phyloP scores from a whole-genome alignment of 1,140 invertebrate genomes.

The Vollenhovia emeryi region DNA sequence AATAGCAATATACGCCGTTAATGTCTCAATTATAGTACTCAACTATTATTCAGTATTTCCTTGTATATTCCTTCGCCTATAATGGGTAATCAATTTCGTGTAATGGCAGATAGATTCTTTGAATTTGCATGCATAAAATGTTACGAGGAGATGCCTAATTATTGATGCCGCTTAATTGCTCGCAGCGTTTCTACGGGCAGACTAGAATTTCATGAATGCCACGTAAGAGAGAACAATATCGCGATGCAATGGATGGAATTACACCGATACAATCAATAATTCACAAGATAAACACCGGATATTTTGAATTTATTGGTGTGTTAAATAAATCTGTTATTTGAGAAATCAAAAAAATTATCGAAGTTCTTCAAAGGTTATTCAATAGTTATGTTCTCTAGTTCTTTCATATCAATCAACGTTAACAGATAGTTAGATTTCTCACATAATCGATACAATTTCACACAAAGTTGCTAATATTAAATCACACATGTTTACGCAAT shows the following conservation, averaged over 20 bases:
- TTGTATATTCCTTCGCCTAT: neutral
- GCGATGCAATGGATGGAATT: constrained; percentile 61
- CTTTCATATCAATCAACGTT: neutral
- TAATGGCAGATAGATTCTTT: constrained; percentile 59
- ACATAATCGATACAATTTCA: constrained; percentile 5
- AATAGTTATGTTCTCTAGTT: neutral
- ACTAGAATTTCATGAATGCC: constrained; percentile 49
- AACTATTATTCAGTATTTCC: neutral
- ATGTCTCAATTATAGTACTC: constrained; percentile 37
- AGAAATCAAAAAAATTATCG: neutral
- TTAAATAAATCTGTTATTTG: constrained; percentile 32
- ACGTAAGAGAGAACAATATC: constrained; percentile 54
- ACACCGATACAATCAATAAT: constrained; percentile 54
- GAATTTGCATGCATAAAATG: constrained; percentile 61
- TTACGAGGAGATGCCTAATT: constrained; percentile 60
- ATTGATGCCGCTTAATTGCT: constrained; percentile 68
- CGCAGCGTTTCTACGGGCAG: constrained; percentile 46
- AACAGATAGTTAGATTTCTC: neutral
- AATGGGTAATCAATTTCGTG: neutral
- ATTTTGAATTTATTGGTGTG: constrained; percentile 9
- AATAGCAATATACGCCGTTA: constrained; percentile 41
- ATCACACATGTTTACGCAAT: neutral
- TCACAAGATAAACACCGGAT: constrained; percentile 50
- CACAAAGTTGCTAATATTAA: neutral
- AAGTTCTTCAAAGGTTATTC: neutral